Base-by-base conservation (phyloP, 2,888 invertebrate species). In the Odontomyia ornata region DNA sequence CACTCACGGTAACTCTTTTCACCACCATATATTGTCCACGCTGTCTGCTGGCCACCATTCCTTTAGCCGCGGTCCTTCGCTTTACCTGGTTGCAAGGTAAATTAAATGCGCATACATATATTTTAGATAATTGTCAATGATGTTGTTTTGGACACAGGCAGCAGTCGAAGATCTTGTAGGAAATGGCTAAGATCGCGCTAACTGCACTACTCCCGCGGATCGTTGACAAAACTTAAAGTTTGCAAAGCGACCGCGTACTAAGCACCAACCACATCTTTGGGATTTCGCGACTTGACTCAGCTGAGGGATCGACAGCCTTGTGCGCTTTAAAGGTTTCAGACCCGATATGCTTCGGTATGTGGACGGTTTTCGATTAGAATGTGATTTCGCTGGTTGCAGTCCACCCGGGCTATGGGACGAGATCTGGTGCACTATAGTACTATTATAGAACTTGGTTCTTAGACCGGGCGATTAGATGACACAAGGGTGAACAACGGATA, bases 161-260 rank as follows among this genome's bases (percentile, higher is more conserved):
- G 72, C 72, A 72, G 72, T 72, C 30, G 72, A 72, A 30, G 43
- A 73, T 73, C 60, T 73, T 73, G 73, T 73, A 73, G 57, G 73
- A 57, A 73, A 73, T 60, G 57, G 52, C 73, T 52, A 52, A 28
- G 73, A 57, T 73, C 73, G 73, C 73, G 73, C 73, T 60, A 73
- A 73, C 73, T 60, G 73, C 73, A 36, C 52, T 73, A 57, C 73
- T 21, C 18, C 60, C 15, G 60, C 15, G 36, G 43, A 57, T 57
- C 72, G 73, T 73, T 73, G 57, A 73, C 73, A 73, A 73, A 73
- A 73, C 46, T 47, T 36, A 11, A 69, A 25, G 46, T 46, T 25
- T 23, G 11, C 43, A 69, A 69, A 69, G 69, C 69, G 25, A 69
- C 69, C 69, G 69, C n/a, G 43, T 43, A 13, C 7, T 43, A 43